These are phyloP conservation scores for Didymodactylos carnosus DNA, from an alignment of 2,888 invertebrate species.

Conservation along the genomic window DNA sequence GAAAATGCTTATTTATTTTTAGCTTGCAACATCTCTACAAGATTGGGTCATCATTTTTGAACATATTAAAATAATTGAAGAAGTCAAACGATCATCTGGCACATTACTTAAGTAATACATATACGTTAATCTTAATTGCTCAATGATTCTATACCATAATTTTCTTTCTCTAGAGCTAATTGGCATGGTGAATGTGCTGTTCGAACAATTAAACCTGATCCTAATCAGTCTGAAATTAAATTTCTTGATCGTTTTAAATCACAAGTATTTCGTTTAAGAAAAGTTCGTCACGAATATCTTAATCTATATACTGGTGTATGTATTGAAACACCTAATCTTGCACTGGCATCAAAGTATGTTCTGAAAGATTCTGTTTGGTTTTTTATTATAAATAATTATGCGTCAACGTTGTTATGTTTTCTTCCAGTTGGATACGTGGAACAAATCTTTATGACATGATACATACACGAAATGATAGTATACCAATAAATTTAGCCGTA, in stretches of 20 bases:
- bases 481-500: background rate
- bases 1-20: background rate
- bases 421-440: conserved; percentile 3
- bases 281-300: conserved; percentile 91
- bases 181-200: conserved; percentile 98
- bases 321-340: conserved; percentile 29
- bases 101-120: background rate
- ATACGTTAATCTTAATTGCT: background rate
- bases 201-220: conserved; percentile 75
- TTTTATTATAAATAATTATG: conserved; percentile 57
- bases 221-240: conserved; percentile 46
- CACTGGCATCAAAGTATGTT: background rate
- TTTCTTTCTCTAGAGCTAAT: conserved; percentile 25
- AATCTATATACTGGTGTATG: conserved; percentile 98
- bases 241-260: conserved; percentile 1
- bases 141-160: background rate
- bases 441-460: background rate
- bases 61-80: background rate
- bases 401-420: background rate
- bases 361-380: background rate
- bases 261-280: conserved; percentile 46
- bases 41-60: background rate
- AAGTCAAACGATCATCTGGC: background rate
- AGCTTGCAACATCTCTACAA: background rate
- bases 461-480: background rate